Evolutionary conservation across 2,888 invertebrate species (phyloP).

Genomic region (Tenthredo livida): DNA sequence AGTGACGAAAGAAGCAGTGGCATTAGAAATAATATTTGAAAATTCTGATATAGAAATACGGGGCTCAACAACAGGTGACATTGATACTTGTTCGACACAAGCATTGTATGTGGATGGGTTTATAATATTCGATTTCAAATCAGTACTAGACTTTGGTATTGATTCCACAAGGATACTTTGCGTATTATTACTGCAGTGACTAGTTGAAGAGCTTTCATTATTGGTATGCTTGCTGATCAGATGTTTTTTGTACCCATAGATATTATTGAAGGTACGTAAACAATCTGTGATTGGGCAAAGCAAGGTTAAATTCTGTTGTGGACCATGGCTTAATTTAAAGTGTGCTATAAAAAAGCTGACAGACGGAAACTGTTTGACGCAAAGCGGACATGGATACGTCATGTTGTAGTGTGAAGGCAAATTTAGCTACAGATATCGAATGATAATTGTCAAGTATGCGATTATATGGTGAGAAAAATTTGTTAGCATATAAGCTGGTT

Average conservation of each 20-base stretch:
- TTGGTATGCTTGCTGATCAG: constrained; percentile 52
- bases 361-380: constrained; percentile 46
- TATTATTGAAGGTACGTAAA: constrained; percentile 54
- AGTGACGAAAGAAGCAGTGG: constrained; percentile 41
- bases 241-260: constrained; percentile 55
- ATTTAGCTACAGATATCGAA: too few species aligned
- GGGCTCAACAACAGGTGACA: constrained; percentile 32
- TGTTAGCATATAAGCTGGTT: too few species aligned
- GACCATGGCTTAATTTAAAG: constrained; percentile 51
- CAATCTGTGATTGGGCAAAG: constrained; percentile 55
- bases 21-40: constrained; percentile 37
- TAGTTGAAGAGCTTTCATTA: constrained; percentile 22
- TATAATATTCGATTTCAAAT: neutral
- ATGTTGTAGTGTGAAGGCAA: neutral
- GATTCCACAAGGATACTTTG: constrained; percentile 3
- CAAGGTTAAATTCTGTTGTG: constrained; percentile 46
- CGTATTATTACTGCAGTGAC: constrained; percentile 14
- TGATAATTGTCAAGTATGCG: too few species aligned
- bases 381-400: constrained; percentile 53
- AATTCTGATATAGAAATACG: constrained; percentile 40
- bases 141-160: constrained; percentile 19
- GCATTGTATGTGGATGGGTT: neutral
- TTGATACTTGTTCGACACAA: neutral
- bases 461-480: too few species aligned
- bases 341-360: constrained; percentile 53